Base-by-base conservation (phyloP, 2,888 invertebrate genomes). In the Pinctada fucata region DNA sequence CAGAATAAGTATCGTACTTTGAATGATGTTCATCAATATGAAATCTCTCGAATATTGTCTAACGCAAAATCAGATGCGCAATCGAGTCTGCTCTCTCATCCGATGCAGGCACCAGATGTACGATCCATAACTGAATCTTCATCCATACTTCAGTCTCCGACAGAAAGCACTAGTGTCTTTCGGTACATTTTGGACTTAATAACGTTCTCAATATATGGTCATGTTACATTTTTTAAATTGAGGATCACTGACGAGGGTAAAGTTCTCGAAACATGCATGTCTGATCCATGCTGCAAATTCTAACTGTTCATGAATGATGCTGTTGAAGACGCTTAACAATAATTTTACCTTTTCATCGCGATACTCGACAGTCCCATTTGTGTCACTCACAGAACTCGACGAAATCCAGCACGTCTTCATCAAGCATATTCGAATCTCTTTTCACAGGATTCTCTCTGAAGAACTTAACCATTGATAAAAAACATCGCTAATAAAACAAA, bases 11-110 rank as follows among this genome's bases (percentile, higher is more conserved):
- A 76, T 58, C 50, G 70, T n/a, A 48, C 69, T 3, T 58, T 76
- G 69, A 70, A 64, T 48, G 49, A 70, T n/a, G 48, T 16, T 48
- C 70, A 76, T 13, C 68, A 76, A 58, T 47, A 52, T 8, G 69
- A 45, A 52, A 76, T 76, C 13, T 75, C 75, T 4, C 45, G 66
- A 48, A 10, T 75, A 16, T 51, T 67, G n/a, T 75, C 75, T 5
- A 31, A 13, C 2, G 51, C 65, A 64, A 6, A 64, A 58, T 13
- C 58, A 13, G 8, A 58, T 10, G 68, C 13, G 8, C 58, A 13
- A 58, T 13, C 58, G 6, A 6, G 13, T 10, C 13, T 13, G 6
- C 58, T 58, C 58, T 58, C 8, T 58, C 58, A 10, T 13, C 58
- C 58, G 13, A 31, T 31, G 31, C 31, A 31, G 31, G 31, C 31